A percentile compares a stretch with the other conserved stretches of the same genome.
These are phyloP conservation scores for Epizoanthus stellaris DNA, from an alignment of 92 coral and sea anemone genomes.

Conservation along the genomic window DNA sequence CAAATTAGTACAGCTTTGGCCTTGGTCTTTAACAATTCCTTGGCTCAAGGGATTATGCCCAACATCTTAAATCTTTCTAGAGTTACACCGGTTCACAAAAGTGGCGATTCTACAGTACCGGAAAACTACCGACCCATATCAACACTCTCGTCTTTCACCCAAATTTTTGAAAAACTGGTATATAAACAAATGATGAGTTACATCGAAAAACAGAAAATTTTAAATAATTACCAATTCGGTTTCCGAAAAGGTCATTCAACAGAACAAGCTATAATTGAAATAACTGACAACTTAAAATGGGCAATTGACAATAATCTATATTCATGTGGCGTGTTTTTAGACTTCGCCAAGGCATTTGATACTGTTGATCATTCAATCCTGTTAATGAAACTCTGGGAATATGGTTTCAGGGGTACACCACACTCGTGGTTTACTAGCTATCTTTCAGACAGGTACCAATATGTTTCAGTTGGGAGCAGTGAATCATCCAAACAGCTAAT, in stretches of 20 bases:
- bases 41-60: slow-evolving; percentile 19
- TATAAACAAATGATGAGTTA: slow-evolving; percentile 2
- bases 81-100: background rate
- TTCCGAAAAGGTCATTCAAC: slow-evolving; percentile 13
- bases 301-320: slow-evolving; percentile 16
- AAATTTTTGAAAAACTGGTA: slow-evolving; percentile 19
- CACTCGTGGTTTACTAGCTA: slow-evolving; percentile 28
- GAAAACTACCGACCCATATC: background rate
- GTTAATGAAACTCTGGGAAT: slow-evolving; percentile 26
- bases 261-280: slow-evolving; percentile 24
- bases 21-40: background rate
- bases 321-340: slow-evolving; percentile 28
- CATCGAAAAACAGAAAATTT: slow-evolving; percentile 6
- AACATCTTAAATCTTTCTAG: background rate
- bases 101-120: slow-evolving; percentile 2
- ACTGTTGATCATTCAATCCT: slow-evolving; percentile 13
- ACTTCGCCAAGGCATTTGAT: slow-evolving; percentile 39
- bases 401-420: slow-evolving; percentile 23
- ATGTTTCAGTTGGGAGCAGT: background rate
- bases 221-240: background rate
- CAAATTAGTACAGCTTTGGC: background rate
- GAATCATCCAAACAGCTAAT: background rate
- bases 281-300: slow-evolving; percentile 13
- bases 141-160: slow-evolving; percentile 7
- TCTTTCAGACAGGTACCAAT: slow-evolving; percentile 3